These are phyloP conservation scores for Gymnopithys bicolor DNA, from an alignment of 2,797 vertebrate species.

Conservation along the genomic window DNA sequence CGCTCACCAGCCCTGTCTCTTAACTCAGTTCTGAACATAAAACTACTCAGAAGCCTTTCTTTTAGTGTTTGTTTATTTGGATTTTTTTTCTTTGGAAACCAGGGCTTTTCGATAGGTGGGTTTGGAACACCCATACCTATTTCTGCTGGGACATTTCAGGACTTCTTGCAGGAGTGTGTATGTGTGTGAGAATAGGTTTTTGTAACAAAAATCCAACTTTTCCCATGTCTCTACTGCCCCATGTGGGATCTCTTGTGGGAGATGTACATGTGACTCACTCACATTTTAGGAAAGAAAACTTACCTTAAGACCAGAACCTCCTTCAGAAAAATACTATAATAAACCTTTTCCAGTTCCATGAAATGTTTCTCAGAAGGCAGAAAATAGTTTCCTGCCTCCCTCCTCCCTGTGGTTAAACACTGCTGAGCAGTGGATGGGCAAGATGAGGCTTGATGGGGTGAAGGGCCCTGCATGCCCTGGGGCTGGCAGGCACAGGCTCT, in stretches of 20 bases:
- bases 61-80: neutral
- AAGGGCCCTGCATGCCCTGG: neutral
- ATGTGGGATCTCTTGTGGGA: neutral
- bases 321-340: neutral
- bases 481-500: neutral
- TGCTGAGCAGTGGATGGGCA: neutral
- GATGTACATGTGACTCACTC: neutral
- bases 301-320: neutral
- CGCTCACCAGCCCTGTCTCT: neutral
- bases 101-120: neutral
- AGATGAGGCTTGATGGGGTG: slow-evolving; percentile 6
- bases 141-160: neutral
- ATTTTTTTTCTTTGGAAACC: neutral
- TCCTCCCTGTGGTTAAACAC: neutral
- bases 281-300: neutral
- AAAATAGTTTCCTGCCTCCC: neutral
- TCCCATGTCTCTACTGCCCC: fast-evolving
- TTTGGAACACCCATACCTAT: neutral
- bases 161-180: neutral
- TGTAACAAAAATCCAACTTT: neutral
- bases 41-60: neutral
- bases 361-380: neutral
- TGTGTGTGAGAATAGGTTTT: neutral
- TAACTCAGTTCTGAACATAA: neutral
- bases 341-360: neutral